These are phyloP conservation scores for Nipponacmea schrenckii DNA, from an alignment of 2,888 invertebrate genomes.

Conservation along the genomic window DNA sequence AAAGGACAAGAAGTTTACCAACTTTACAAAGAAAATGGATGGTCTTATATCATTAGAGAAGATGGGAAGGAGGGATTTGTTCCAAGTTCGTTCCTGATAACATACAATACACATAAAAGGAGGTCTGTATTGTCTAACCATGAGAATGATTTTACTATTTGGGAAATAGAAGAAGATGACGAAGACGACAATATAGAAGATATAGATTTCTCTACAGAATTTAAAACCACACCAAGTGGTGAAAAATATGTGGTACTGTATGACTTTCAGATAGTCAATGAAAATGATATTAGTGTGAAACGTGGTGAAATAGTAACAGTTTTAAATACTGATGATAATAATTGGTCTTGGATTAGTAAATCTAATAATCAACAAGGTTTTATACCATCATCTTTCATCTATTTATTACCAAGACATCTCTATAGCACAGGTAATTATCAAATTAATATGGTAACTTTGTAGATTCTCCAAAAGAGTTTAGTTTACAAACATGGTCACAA, in stretches of 20 bases:
- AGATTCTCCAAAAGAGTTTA: not conserved
- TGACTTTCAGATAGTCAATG: constrained; percentile 91
- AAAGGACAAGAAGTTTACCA: constrained; percentile 77
- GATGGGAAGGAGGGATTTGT: constrained; percentile 93
- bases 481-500: too few species aligned
- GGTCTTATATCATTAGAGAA: constrained; percentile 95
- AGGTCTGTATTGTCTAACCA: not conserved
- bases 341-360: constrained; percentile 96
- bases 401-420: constrained; percentile 73
- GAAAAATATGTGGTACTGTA: constrained; percentile 92
- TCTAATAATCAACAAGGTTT: constrained; percentile 95
- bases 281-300: constrained; percentile 93
- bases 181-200: not conserved
- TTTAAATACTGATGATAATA: constrained; percentile 91
- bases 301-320: constrained; percentile 96
- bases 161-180: not conserved
- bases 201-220: not conserved
- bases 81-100: constrained; percentile 76
- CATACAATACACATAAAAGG: not conserved
- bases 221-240: constrained; percentile 67
- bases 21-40: constrained; percentile 62
- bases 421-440: not conserved
- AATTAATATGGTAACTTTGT: too few species aligned
- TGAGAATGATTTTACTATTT: not conserved
- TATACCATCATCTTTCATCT: constrained; percentile 93